Conservation (phyloP, 2,888 invertebrate genomes). For the Hydriomena furcata region DNA sequence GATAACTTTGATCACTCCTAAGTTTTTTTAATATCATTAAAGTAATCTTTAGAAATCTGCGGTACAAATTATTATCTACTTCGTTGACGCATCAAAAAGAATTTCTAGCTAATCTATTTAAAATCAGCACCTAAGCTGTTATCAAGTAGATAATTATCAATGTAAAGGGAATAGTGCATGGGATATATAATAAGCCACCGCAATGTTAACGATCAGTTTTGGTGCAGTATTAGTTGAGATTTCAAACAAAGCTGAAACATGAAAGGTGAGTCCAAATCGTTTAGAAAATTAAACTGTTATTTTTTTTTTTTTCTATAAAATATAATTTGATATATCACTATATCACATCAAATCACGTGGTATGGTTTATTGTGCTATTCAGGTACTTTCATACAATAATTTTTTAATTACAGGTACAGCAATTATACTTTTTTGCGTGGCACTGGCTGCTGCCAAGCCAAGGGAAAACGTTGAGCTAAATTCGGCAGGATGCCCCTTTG, state of each 20-base stretch:
- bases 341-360: no score
- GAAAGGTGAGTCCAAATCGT: slow-evolving; percentile 24
- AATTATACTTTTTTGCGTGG: slow-evolving; percentile 21
- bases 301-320: no score
- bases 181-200: slow-evolving; percentile 6
- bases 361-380: no score
- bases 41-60: no score
- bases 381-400: no score
- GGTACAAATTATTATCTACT: neutral
- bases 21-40: no score
- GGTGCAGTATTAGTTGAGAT: slow-evolving; percentile 12
- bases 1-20: no score
- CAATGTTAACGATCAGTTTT: slow-evolving; percentile 10
- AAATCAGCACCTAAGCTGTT: slow-evolving; percentile 19
- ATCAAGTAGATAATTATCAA: slow-evolving; percentile 29
- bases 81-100: slow-evolving; percentile 13
- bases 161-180: slow-evolving; percentile 4
- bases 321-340: no score
- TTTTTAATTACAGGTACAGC: slow-evolving; percentile 20
- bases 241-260: slow-evolving; percentile 11
- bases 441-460: slow-evolving; percentile 18
- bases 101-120: slow-evolving; percentile 22
- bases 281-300: no score
- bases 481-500: slow-evolving; percentile 20
- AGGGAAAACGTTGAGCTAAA: slow-evolving; percentile 16